Conservation (phyloP, 2,888 invertebrate species). For the Erebia aethiops region DNA sequence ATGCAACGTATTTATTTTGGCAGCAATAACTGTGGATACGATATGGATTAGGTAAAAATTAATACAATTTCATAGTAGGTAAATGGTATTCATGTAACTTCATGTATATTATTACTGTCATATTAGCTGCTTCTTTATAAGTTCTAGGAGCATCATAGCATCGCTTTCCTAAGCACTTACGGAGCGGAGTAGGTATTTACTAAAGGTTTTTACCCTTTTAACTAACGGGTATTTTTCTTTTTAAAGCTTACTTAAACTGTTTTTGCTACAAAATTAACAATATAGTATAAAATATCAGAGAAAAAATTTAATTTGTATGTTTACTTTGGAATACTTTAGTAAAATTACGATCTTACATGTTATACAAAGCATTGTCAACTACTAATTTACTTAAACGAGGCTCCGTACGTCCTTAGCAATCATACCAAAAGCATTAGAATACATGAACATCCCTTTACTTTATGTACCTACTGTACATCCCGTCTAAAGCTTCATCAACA, state of each 20-base stretch:
- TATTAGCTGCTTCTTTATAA: slow-evolving; percentile 55
- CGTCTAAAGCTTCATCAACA: slow-evolving; percentile 16
- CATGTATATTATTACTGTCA: slow-evolving; percentile 52
- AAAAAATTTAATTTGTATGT: too few species aligned
- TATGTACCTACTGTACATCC: too few species aligned
- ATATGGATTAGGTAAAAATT: slow-evolving; percentile 72
- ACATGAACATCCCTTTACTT: background rate
- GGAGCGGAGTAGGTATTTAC: slow-evolving; percentile 32
- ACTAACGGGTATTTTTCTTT: too few species aligned
- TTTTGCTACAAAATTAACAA: too few species aligned
- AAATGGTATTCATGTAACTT: slow-evolving; percentile 55
- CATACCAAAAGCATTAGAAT: slow-evolving; percentile 24
- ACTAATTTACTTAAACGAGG: background rate
- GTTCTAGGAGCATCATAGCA: slow-evolving; percentile 41
- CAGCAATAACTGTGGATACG: slow-evolving; percentile 74
- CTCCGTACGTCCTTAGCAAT: slow-evolving; percentile 35
- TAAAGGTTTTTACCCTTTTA: too few species aligned
- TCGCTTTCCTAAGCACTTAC: slow-evolving; percentile 49
- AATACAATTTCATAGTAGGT: slow-evolving; percentile 52
- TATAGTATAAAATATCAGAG: too few species aligned
- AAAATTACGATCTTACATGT: too few species aligned
- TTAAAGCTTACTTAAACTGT: too few species aligned
- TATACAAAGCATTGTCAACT: too few species aligned
- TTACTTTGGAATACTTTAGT: too few species aligned
- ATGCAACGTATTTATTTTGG: slow-evolving; percentile 66